A percentile compares a stretch with the other conserved stretches of the same genome.
These are phyloP conservation scores for Stegodyphus dumicola DNA, from an alignment of 1,140 invertebrate species.

Conservation along the genomic window DNA sequence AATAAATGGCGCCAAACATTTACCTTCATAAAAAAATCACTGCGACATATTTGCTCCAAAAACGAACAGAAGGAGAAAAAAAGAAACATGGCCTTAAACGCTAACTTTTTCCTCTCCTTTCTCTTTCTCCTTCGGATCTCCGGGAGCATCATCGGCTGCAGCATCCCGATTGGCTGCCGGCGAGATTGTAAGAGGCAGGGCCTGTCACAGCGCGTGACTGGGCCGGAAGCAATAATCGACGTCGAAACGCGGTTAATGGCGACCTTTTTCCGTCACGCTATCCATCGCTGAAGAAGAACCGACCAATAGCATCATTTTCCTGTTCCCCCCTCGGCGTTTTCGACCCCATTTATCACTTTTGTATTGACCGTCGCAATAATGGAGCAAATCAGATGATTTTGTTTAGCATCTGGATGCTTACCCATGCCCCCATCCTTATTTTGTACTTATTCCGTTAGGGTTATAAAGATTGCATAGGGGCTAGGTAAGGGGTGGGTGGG, in stretches of 20 bases:
- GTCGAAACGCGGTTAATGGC: slow-evolving; percentile 34
- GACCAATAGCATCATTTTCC: slow-evolving; percentile 26
- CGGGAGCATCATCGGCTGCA: not conserved
- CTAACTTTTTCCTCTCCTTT: too few species aligned
- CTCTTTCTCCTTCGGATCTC: too few species aligned
- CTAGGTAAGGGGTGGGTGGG: not conserved
- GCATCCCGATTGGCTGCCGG: slow-evolving; percentile 24
- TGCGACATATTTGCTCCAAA: too few species aligned
- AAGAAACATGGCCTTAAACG: too few species aligned
- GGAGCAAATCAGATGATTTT: slow-evolving; percentile 50
- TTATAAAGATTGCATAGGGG: slow-evolving; percentile 27
- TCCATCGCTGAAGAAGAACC: not conserved
- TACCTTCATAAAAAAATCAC: too few species aligned
- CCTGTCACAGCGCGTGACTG: slow-evolving; percentile 11
- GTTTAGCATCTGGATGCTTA: slow-evolving; percentile 28
- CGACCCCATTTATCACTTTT: slow-evolving; percentile 57
- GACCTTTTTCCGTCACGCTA: slow-evolving; percentile 53
- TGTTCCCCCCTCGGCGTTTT: not conserved
- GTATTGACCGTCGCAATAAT: slow-evolving; percentile 57
- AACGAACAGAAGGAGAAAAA: too few species aligned
- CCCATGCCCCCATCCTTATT: not conserved
- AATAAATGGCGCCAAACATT: too few species aligned
- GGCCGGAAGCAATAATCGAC: slow-evolving; percentile 37
- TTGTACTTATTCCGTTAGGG: not conserved
- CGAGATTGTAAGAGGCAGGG: slow-evolving; percentile 35